Base-by-base conservation (phyloP, 2,888 invertebrate species). In the Oconnorella tubifera region DNA sequence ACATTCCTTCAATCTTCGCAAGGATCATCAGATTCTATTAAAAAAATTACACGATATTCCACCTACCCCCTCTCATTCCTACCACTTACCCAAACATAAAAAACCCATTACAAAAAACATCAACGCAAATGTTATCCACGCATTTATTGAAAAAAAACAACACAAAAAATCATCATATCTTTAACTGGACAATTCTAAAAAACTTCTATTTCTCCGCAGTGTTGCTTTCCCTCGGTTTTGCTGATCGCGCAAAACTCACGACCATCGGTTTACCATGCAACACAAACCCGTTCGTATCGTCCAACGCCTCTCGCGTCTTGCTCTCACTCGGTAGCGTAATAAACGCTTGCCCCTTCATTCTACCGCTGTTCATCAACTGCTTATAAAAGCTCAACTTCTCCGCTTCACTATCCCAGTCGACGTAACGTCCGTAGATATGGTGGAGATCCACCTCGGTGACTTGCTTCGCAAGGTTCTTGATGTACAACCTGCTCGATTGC, bases 341-440 rank as follows among this genome's bases (percentile, higher is more conserved):
- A 85, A 96, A 96, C 0, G 92, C 94, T 83, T 96, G 96, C 0
- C 95, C 95, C 82, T 94, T 96, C 95, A 96, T 95, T 76, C 92
- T 86, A 0, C 96, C 96, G 81, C 92, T 91, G 77, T 91, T 90
- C 93, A 96, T 92, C 19, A 94, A 85, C 73, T 90, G 86, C 2
- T 95, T 87, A 80, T 86, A 85, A 76, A 86, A 88, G 77, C 85
- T 86, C 71, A 70, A 73, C 60, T 70, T 68, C 56, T 84, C 83
- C 51, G 78, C 78, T 60, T 84, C 82, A 56, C 78, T 75, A 27
- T 79, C 78, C 75, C 83, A 80, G 62, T 85, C 75, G 2, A 85
- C 77, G 74, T 89, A 93, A 60, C 88, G 85, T 66, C 86, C 87
- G 78, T 88, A 95, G 70, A 95, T 88, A 71, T 86, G 86, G 73